These are phyloP conservation scores for Hormaphis cornu DNA, from an alignment of 1,140 invertebrate genomes.

Conservation along the genomic window DNA sequence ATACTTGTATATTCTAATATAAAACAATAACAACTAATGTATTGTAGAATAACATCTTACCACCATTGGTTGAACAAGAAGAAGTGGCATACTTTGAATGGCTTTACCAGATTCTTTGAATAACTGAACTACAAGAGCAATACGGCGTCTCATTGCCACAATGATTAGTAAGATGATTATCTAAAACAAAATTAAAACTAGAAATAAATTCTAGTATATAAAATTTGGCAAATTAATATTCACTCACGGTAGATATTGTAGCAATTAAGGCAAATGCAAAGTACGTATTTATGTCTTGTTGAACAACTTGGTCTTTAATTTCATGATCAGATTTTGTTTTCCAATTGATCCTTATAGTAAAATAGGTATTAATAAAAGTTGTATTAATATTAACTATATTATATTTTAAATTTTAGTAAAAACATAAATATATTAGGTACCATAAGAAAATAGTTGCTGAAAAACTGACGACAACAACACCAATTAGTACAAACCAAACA, in stretches of 20 bases:
- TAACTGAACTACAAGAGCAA: conserved; percentile 57
- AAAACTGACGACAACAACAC: conserved; percentile 50
- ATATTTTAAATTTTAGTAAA: background rate
- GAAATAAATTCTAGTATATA: background rate
- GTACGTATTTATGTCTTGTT: conserved; percentile 38
- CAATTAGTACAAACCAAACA: conserved; percentile 58
- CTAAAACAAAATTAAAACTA: conserved; percentile 32
- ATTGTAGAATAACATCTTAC: conserved; percentile 44
- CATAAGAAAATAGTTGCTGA: conserved; percentile 56
- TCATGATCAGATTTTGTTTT: conserved; percentile 38
- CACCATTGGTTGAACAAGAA: conserved; percentile 66
- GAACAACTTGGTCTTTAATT: conserved; percentile 38
- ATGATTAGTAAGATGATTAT: conserved; percentile 56
- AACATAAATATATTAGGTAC: conserved; percentile 47
- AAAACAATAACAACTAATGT: background rate
- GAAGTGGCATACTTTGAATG: conserved; percentile 55
- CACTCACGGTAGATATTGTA: conserved; percentile 51
- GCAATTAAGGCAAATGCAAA: conserved; percentile 52
- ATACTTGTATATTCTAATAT: background rate
- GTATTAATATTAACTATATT: too few relatives aligned
- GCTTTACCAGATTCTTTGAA: conserved; percentile 70
- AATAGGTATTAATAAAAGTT: too few relatives aligned
- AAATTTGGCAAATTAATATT: background rate
- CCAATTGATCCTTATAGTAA: conserved; percentile 41
- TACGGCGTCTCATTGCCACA: conserved; percentile 61